Evolutionary conservation across 1,140 invertebrate species (phyloP).

Genomic region (Pentalonia nigronervosa): DNA sequence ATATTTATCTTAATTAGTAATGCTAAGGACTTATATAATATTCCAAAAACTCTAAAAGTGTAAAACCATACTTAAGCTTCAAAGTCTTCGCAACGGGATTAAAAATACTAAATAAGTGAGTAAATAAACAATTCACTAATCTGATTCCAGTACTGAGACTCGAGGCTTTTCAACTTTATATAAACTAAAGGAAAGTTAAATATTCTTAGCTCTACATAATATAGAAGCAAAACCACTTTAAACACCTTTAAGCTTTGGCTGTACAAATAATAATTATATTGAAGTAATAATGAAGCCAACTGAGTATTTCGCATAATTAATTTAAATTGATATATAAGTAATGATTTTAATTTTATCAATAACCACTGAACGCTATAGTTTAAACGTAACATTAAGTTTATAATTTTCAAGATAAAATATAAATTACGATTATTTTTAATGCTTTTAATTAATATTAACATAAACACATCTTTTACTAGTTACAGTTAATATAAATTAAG

Average conservation of each 20-base stretch:
- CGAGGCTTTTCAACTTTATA: background rate
- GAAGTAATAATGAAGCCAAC: background rate
- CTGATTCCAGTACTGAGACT: background rate
- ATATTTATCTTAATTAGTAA: constrained; percentile 20
- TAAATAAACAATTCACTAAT: constrained; percentile 14
- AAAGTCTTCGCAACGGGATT: background rate
- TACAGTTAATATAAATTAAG: background rate
- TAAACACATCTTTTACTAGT: background rate
- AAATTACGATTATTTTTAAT: background rate
- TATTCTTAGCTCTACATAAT: background rate
- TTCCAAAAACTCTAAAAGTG: background rate
- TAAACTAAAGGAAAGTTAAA: background rate
- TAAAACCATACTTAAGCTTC: constrained; percentile 6
- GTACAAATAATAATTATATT: background rate
- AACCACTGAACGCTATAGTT: background rate
- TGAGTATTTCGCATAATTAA: background rate
- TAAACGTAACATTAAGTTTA: background rate
- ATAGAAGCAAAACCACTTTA: background rate
- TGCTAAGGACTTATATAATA: constrained; percentile 7
- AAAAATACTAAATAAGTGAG: background rate
- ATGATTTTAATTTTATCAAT: background rate
- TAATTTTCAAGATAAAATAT: background rate
- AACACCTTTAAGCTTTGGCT: constrained; percentile 4
- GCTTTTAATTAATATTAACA: background rate
- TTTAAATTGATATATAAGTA: constrained; percentile 15